Conservation (phyloP, 2,888 invertebrate species). For the Exephanes ischioxanthus region DNA sequence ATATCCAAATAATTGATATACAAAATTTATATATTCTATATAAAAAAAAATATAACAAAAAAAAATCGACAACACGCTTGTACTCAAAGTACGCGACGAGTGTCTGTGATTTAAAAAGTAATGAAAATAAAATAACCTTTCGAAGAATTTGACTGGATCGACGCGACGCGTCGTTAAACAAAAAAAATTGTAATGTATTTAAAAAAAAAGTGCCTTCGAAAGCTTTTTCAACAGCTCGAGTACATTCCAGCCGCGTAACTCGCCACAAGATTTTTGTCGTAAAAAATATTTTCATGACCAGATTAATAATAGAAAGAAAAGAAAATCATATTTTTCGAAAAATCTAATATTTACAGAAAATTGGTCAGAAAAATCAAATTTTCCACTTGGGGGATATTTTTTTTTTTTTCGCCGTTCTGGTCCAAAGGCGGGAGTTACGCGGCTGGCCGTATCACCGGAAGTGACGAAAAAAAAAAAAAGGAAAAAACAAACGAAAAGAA, state of each 20-base stretch:
- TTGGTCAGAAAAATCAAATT: neutral
- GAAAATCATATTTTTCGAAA: neutral
- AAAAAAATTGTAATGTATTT: neutral
- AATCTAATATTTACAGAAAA: neutral
- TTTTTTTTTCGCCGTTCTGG: neutral
- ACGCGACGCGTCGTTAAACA: slow-evolving; percentile 62
- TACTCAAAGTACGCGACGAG: slow-evolving; percentile 60
- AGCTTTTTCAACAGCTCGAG: slow-evolving; percentile 15
- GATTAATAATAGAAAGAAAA: neutral
- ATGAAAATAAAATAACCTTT: slow-evolving; percentile 25
- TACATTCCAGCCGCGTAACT: neutral
- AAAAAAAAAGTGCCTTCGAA: slow-evolving; percentile 67
- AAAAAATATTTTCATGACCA: neutral
- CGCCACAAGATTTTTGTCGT: neutral
- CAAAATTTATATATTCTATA: slow-evolving; percentile 42
- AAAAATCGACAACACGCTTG: slow-evolving; percentile 48
- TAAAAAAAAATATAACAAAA: neutral
- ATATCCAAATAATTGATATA: slow-evolving; percentile 38
- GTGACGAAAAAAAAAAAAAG: slow-evolving; percentile 21
- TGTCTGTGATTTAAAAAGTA: slow-evolving; percentile 19
- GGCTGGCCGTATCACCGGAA: neutral
- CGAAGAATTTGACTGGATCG: slow-evolving; percentile 49
- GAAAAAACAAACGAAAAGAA: slow-evolving; percentile 5
- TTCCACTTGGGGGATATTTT: neutral
- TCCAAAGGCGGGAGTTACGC: neutral